Base-by-base conservation (phyloP, 2,888 invertebrate genomes). In the Mythimna ferrago region DNA sequence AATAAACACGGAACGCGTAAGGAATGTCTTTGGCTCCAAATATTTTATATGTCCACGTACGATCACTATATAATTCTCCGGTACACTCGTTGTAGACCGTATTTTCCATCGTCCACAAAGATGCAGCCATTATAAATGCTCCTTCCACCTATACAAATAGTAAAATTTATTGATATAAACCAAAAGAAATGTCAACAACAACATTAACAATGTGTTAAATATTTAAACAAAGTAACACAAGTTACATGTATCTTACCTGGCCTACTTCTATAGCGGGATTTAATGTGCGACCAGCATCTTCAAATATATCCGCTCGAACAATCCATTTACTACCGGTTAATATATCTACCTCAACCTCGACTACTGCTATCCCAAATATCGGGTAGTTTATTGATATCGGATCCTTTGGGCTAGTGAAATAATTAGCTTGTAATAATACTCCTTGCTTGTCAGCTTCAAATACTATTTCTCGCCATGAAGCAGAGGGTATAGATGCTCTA, bases 251-350 rank as follows among this genome's bases (percentile, higher is more conserved):
- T 48, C 75, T 84, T 82, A 95, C 97, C 94, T 98, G 98, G 2
- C 98, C 98, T 66, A 98, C 92, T 89, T 98, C 98, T 66, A 98
- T 93, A 76, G 96, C 94, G 51, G 98, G 98, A 92, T 97, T 98
- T 78, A 98, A 91, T 90, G 97, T 97, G 76, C 97, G 95, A 7
- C 98, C 98, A 7, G 96, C 96, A 88, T 98, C 98, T 92, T 90
- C 89, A 51, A 91, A 86, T 66, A 92, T 66, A 83, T 92, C 92
- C 58, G 89, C 88, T 54, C 91, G 83, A 41, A 90, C 86, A 65
- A 90, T 88, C 90, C 89, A 90, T 77, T 91, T 90, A 53, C 86
- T 88, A 0, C 92, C 90, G 56, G 90, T 91, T 56, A 92, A 78
- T 32, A 92, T 81, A 65, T 92, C 92, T 63, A 92, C 86, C 73